Base-by-base conservation (phyloP, 2,888 invertebrate genomes). In the Campaea margaritaria region DNA sequence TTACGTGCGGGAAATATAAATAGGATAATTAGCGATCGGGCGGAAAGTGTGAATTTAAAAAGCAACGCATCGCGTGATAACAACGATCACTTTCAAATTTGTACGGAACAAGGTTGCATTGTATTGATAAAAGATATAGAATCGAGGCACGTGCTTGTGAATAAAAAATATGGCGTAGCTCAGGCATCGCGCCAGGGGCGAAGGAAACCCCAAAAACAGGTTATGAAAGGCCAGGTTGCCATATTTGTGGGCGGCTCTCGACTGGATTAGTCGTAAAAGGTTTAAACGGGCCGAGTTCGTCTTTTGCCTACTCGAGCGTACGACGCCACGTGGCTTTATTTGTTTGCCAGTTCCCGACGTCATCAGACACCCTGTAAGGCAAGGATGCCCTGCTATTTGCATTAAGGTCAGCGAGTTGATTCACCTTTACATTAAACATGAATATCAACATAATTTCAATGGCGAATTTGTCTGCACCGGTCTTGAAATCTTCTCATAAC, bases 181-280 rank as follows among this genome's bases (percentile, higher is more conserved):
- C 77, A 74, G 75, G 21, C 21, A 74, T 81, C 78, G 74, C 79
- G 79, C 78, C 81, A 81, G 85, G 87, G 85, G 82, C 85, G 80
- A 85, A 89, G 91, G 88, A 86, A 89, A 88, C 89, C 91, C 91
- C 91, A 86, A 91, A 92, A 91, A 91, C 91, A 89, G 91, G 91
- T 91, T 92, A 88, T 85, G 85, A 87, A 85, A 87, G 82, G 85
- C 87, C 87, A 80, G 84, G 87, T 89, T 90, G 85, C 91, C 91
- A 89, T 88, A 87, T 90, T 90, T 87, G 91, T 83, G 82, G 79
- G 81, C 81, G 78, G 79, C 79, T 81, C 83, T 83, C 82, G 85
- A 87, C 88, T 89, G 91, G 89, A 90, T 91, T 90, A 90, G 89
- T 89, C 90, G 89, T 91, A 92, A 91, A 91, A 85, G 91, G 91